A percentile compares a stretch with the other conserved stretches of the same genome.
Conservation (phyloP, 2,797 vertebrate species). For the Bradypodion ventrale region DNA sequence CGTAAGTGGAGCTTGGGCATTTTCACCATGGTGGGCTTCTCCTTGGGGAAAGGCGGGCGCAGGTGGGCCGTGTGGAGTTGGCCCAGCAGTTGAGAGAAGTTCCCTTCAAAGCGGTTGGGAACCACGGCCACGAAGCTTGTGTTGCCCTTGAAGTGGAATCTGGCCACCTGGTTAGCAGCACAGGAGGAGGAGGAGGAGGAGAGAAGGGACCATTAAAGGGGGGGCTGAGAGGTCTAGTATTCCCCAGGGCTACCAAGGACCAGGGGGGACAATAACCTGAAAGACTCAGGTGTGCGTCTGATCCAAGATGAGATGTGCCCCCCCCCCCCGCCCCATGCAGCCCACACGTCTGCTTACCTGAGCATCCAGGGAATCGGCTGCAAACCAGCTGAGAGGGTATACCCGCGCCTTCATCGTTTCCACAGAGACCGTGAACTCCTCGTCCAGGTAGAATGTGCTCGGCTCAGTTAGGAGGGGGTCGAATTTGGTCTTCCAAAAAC, state of each 20-base stretch:
- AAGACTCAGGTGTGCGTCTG: background rate
- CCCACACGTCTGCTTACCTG: conserved; percentile 76
- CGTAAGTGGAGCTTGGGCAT: conserved; percentile 91
- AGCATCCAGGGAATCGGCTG: conserved; percentile 81
- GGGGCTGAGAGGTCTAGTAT: background rate
- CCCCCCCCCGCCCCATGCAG: too few relatives aligned
- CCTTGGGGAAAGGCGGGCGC: conserved; percentile 78
- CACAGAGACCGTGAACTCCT: conserved; percentile 81
- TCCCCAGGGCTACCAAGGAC: background rate
- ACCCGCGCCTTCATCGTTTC: conserved; percentile 91
- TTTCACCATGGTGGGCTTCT: conserved; percentile 84
- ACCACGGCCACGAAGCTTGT: conserved; percentile 89
- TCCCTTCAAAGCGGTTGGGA: conserved; percentile 78
- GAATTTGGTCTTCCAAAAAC: conserved; percentile 89
- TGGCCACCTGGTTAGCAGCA: conserved; percentile 82
- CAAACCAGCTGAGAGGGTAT: conserved; percentile 85
- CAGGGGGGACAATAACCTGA: background rate
- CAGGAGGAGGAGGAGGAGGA: background rate
- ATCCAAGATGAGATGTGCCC: too few relatives aligned
- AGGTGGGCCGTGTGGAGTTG: conserved; percentile 82
- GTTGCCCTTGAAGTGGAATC: conserved; percentile 86
- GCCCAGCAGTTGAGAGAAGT: conserved; percentile 78
- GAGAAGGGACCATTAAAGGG: background rate
- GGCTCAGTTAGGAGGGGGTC: conserved; percentile 84
- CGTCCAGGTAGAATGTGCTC: conserved; percentile 85